These are phyloP conservation scores for Diadema setosum DNA, from an alignment of 35 echinoderm and acorn worm genomes.

Conservation along the genomic window DNA sequence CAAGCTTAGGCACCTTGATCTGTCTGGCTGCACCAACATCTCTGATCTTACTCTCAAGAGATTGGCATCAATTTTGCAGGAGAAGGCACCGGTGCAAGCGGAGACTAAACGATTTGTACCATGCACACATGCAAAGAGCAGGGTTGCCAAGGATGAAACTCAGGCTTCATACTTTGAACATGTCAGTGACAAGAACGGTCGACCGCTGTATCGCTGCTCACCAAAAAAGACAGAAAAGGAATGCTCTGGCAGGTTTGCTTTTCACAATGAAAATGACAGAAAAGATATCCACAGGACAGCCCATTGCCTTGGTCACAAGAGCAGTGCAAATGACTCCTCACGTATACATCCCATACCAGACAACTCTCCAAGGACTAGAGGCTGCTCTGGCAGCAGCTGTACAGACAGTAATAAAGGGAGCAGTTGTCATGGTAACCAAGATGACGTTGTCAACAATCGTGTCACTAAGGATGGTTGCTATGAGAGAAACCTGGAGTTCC, in stretches of 20 bases:
- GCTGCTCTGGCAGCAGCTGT: slow-evolving; percentile 1
- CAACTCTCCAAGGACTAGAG: slow-evolving; percentile 36
- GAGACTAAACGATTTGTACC: too few relatives aligned
- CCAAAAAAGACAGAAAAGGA: not conserved
- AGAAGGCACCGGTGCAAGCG: too few relatives aligned
- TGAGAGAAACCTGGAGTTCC: slow-evolving; percentile 46
- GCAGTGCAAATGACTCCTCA: too few relatives aligned
- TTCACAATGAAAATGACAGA: not conserved
- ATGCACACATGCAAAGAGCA: too few relatives aligned
- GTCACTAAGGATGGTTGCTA: not conserved
- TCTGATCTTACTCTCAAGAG: slow-evolving; percentile 49
- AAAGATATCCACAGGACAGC: not conserved
- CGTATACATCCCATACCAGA: too few relatives aligned
- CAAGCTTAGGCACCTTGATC: slow-evolving; percentile 60
- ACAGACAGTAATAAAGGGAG: not conserved
- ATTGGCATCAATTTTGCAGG: slow-evolving; percentile 7
- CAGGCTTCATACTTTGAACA: too few relatives aligned
- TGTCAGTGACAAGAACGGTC: slow-evolving; percentile 40
- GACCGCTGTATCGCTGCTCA: not conserved
- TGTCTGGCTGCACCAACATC: slow-evolving; percentile 77
- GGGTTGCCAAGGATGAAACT: too few relatives aligned
- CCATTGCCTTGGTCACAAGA: not conserved
- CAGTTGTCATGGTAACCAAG: not conserved
- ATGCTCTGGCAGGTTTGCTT: not conserved
- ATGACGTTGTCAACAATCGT: not conserved